phyloP scores from a whole-genome alignment of 2,888 invertebrate species.

The Pristionchus maxplancki region DNA sequence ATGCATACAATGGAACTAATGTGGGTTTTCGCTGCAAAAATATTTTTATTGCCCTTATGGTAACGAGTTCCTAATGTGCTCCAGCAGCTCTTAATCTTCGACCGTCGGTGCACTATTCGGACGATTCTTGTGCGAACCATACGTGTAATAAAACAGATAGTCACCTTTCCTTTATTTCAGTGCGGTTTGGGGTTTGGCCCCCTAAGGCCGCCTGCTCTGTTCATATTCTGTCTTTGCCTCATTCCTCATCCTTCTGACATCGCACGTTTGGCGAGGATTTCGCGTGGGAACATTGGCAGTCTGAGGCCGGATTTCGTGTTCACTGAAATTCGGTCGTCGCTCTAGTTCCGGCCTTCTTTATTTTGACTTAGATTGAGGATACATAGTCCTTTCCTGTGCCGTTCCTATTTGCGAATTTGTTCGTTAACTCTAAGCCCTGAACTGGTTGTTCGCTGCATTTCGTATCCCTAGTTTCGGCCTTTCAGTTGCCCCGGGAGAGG shows the following conservation, averaged over 20 bases:
- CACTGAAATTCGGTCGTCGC: background rate
- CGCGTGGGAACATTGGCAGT: background rate
- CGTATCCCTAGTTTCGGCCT: background rate
- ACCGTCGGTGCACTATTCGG: background rate
- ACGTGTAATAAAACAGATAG: background rate
- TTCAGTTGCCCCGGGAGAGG: conserved; percentile 1
- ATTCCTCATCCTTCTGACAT: background rate
- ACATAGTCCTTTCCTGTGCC: no score
- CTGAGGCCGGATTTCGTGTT: background rate
- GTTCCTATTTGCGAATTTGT: no score
- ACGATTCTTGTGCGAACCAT: background rate
- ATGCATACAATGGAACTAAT: conserved; percentile 12
- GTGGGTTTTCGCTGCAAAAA: background rate
- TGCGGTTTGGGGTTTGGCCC: background rate
- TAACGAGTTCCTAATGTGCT: no score
- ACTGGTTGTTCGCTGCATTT: no score
- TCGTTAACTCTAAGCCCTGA: no score
- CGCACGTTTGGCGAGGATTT: background rate
- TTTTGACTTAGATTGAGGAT: background rate
- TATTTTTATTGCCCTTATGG: no score
- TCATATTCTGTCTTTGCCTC: conserved; percentile 7
- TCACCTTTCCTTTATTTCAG: background rate
- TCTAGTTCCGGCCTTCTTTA: background rate
- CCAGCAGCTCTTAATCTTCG: background rate
- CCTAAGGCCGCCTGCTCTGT: background rate